A percentile compares a stretch with the other conserved stretches of the same genome.
Conservation (phyloP, 2,797 vertebrate species). For the Brotula barbata region DNA sequence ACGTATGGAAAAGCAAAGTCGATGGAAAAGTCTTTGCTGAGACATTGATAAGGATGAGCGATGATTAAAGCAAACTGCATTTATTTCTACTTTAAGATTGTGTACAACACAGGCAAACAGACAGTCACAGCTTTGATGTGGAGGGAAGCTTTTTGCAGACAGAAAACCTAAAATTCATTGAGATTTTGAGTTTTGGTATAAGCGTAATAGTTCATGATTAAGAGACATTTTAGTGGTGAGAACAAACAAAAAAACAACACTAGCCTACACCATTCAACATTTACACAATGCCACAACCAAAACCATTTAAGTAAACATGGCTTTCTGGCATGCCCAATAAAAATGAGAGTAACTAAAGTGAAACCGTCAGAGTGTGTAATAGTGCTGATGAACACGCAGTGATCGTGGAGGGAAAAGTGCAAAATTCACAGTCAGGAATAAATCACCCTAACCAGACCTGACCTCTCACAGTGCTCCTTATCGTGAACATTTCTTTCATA, state of each 20-base stretch:
- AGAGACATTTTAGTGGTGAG: slow-evolving; percentile 9
- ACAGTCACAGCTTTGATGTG: slow-evolving; percentile 18
- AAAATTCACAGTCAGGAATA: slow-evolving; percentile 24
- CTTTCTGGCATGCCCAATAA: slow-evolving; percentile 1
- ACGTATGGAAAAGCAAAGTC: not conserved
- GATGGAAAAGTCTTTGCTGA: not conserved
- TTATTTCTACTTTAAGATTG: slow-evolving; percentile 39
- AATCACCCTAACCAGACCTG: slow-evolving; percentile 13
- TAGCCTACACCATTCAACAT: not conserved
- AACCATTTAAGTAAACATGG: not conserved
- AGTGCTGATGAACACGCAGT: slow-evolving; percentile 14
- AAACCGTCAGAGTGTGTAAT: slow-evolving; percentile 29
- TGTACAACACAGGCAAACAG: slow-evolving; percentile 1
- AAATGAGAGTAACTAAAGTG: slow-evolving; percentile 19
- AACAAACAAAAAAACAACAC: not conserved
- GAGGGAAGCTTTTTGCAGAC: slow-evolving; percentile 16
- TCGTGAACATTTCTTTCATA: slow-evolving; percentile 21
- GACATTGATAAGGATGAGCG: too few species aligned
- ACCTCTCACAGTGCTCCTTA: not conserved
- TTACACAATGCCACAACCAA: not conserved
- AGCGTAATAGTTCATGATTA: not conserved
- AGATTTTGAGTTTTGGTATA: too few species aligned
- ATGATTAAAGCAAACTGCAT: slow-evolving; percentile 21
- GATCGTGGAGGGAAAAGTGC: slow-evolving; percentile 17
- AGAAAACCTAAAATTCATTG: slow-evolving; percentile 14